Evolutionary conservation across 2,888 invertebrate genomes (phyloP).

Genomic region (Rhingia campestris): DNA sequence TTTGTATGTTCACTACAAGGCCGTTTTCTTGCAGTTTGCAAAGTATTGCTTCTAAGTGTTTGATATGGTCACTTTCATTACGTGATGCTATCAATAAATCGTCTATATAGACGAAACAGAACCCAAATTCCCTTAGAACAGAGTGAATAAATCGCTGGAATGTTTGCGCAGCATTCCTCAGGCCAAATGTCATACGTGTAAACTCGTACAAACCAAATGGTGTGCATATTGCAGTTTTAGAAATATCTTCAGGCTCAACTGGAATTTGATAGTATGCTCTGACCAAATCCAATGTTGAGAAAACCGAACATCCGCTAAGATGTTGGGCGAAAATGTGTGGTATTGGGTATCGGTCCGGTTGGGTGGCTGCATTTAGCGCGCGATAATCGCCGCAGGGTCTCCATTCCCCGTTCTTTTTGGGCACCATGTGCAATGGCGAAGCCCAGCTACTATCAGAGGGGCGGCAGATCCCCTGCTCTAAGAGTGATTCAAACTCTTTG

Average conservation of each 20-base stretch:
- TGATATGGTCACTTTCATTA: slow-evolving; percentile 67
- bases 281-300: too few species aligned
- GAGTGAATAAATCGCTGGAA: slow-evolving; percentile 62
- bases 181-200: slow-evolving; percentile 52
- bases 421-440: slow-evolving; percentile 14
- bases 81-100: slow-evolving; percentile 76
- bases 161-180: slow-evolving; percentile 65
- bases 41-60: slow-evolving; percentile 73
- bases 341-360: slow-evolving; percentile 53
- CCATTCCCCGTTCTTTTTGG: slow-evolving; percentile 5
- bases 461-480: too few species aligned
- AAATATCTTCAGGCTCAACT: slow-evolving; percentile 45
- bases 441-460: slow-evolving; percentile 62
- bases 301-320: slow-evolving; percentile 47
- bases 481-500: slow-evolving; percentile 58
- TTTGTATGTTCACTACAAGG: slow-evolving; percentile 73
- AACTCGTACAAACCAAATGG: slow-evolving; percentile 68
- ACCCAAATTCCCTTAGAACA: slow-evolving; percentile 47
- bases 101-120: slow-evolving; percentile 76
- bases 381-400: slow-evolving; percentile 18
- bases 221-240: slow-evolving; percentile 65
- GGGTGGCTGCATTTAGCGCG: slow-evolving; percentile 6
- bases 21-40: slow-evolving; percentile 71
- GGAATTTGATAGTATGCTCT: slow-evolving; percentile 70
- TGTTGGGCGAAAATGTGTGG: slow-evolving; percentile 54